These are phyloP conservation scores for Pedetes capensis DNA, from an alignment of 2,113 vertebrate genomes.

Conservation along the genomic window DNA sequence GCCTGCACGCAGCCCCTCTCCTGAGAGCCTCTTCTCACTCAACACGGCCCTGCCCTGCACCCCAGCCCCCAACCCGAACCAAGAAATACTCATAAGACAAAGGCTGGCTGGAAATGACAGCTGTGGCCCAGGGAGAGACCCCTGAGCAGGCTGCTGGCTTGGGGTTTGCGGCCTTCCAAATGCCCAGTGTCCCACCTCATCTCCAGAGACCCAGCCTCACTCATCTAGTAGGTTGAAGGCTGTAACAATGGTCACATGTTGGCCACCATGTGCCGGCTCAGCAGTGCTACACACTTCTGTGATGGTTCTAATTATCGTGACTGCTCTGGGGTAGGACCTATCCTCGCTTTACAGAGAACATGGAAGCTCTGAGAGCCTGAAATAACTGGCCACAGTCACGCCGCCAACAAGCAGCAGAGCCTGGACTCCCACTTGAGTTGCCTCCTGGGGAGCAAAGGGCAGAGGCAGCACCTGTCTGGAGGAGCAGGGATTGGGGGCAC, in stretches of 20 bases:
- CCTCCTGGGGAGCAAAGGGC: background rate
- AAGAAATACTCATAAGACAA: background rate
- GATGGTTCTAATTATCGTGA: background rate
- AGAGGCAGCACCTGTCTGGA: background rate
- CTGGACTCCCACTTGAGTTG: background rate
- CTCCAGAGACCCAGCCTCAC: background rate
- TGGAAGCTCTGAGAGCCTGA: background rate
- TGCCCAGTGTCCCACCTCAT: background rate
- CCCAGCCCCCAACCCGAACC: background rate
- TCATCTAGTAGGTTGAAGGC: background rate
- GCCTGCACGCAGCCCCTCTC: background rate
- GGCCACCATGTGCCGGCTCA: background rate
- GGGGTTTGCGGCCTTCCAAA: background rate
- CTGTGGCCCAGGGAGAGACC: background rate
- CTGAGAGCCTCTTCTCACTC: background rate
- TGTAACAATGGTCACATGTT: background rate
- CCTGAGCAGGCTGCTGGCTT: background rate
- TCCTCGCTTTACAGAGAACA: background rate
- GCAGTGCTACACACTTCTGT: background rate
- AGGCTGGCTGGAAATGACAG: background rate
- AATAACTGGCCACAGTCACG: background rate
- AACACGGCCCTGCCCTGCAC: too few relatives aligned
- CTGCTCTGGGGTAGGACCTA: background rate
- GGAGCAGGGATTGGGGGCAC: background rate
- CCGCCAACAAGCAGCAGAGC: background rate